Evolutionary conservation across 2,797 vertebrate genomes (phyloP).

Genomic region (Margarornis squamiger): DNA sequence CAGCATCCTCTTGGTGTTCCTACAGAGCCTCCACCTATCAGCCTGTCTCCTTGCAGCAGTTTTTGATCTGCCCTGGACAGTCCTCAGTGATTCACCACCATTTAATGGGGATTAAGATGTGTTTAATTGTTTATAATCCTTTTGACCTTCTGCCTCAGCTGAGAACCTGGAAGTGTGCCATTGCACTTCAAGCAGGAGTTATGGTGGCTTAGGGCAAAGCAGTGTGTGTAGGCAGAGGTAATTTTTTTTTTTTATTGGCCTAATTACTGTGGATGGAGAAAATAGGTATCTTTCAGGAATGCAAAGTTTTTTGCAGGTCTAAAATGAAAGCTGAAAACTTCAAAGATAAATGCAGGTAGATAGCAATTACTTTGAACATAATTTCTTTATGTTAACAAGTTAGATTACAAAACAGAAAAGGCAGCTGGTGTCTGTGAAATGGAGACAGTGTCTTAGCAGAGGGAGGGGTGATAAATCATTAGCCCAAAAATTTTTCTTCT

Average conservation of each 20-base stretch:
- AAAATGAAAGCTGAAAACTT: neutral
- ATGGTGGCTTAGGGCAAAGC: neutral
- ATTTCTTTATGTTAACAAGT: neutral
- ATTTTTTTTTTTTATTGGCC: neutral
- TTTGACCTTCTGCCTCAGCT: constrained; percentile 10
- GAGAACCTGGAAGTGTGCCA: neutral
- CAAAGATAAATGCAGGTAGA: neutral
- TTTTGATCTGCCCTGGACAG: neutral
- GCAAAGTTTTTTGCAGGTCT: neutral
- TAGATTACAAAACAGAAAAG: neutral
- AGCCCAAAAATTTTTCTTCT: neutral
- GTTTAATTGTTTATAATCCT: constrained; percentile 32
- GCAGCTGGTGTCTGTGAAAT: neutral
- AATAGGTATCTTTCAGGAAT: neutral
- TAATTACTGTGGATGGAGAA: neutral
- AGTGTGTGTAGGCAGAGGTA: neutral
- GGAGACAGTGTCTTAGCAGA: neutral
- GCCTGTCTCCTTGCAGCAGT: neutral
- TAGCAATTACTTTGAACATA: neutral
- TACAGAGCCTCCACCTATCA: neutral
- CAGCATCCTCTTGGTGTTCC: neutral
- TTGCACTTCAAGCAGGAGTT: neutral
- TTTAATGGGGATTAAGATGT: constrained; percentile 1
- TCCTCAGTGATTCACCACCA: neutral
- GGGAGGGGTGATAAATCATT: neutral